A percentile compares a stretch with the other conserved stretches of the same genome.
Conservation (phyloP, 1,140 invertebrate genomes). For the Papilio helenus region DNA sequence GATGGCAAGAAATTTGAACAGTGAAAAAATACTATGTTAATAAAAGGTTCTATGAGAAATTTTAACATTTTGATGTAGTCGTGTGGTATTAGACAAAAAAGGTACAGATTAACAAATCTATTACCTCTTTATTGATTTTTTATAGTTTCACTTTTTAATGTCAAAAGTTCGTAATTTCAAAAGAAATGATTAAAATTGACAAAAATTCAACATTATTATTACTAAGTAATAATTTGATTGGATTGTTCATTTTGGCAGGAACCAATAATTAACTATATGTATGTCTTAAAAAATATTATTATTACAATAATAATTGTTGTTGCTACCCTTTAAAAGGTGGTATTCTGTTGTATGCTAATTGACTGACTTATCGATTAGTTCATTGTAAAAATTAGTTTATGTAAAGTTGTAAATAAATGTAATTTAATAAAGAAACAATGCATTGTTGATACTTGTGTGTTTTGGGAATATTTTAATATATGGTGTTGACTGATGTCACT, state of each 20-base stretch:
- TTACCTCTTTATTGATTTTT: too few relatives aligned
- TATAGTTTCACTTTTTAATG: too few relatives aligned
- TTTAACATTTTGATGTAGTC: too few relatives aligned
- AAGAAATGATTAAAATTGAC: neutral
- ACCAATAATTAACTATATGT: neutral
- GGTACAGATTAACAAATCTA: too few relatives aligned
- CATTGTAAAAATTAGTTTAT: slow-evolving; percentile 44
- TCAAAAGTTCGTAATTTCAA: neutral
- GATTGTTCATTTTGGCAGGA: neutral
- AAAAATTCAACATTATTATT: neutral
- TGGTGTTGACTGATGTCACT: neutral
- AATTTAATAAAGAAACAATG: slow-evolving; percentile 45
- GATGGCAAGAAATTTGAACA: too few relatives aligned
- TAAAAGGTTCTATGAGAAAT: too few relatives aligned
- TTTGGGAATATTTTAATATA: slow-evolving; percentile 7
- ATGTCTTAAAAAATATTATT: neutral
- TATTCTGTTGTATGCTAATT: slow-evolving; percentile 53
- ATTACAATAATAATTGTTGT: neutral
- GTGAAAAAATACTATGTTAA: too few relatives aligned
- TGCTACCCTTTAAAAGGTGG: neutral
- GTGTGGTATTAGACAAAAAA: too few relatives aligned
- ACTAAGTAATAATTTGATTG: neutral
- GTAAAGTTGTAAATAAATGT: slow-evolving; percentile 34
- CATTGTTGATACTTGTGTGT: slow-evolving; percentile 1
- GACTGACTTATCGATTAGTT: slow-evolving; percentile 58